Evolutionary conservation across 2,797 vertebrate species (phyloP).

Genomic region (Menidia menidia): DNA sequence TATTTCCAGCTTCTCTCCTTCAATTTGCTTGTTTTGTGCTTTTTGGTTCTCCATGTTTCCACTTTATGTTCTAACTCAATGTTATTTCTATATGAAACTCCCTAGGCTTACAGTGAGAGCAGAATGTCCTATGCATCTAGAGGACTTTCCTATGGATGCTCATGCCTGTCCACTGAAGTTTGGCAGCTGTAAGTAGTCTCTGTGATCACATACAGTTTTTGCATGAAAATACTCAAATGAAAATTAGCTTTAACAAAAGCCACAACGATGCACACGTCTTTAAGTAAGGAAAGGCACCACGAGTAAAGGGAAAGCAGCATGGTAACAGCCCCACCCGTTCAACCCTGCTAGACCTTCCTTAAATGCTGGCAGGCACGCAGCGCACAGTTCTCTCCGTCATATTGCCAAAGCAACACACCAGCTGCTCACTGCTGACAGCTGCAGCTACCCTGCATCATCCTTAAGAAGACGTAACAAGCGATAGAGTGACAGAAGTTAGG

Average conservation of each 20-base stretch:
- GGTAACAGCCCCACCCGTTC: conserved; percentile 56
- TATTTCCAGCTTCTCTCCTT: neutral
- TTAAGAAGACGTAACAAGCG: conserved; percentile 47
- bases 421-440: conserved; percentile 71
- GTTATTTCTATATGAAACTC: conserved; percentile 32
- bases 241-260: neutral
- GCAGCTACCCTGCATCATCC: conserved; percentile 53
- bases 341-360: conserved; percentile 45
- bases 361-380: conserved; percentile 51
- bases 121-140: conserved; percentile 99
- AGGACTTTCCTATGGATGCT: conserved; percentile 99
- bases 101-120: conserved; percentile 96
- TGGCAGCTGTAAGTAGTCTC: conserved; percentile 94
- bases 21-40: neutral
- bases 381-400: conserved; percentile 42
- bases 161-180: conserved; percentile 98
- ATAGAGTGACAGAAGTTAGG: conserved; percentile 30
- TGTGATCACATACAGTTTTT: conserved; percentile 15
- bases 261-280: neutral
- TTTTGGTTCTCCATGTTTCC: conserved; percentile 1
- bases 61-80: conserved; percentile 7
- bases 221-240: neutral
- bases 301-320: conserved; percentile 55
- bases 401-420: conserved; percentile 56
- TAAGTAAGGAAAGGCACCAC: conserved; percentile 8